phyloP scores from a whole-genome alignment of 1,140 invertebrate species.

The Caenorhabditis latens region DNA sequence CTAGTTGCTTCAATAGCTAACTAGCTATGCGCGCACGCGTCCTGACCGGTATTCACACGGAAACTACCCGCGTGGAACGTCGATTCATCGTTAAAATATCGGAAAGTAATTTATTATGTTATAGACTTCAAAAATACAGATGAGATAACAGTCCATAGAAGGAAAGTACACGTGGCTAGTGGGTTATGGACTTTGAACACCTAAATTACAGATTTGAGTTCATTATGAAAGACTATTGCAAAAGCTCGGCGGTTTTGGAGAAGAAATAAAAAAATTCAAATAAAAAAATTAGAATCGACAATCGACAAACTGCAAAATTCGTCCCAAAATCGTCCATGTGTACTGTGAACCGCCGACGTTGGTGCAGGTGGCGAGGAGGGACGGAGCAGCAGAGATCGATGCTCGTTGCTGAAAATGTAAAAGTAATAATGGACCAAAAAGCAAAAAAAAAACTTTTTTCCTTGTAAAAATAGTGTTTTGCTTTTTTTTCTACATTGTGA shows the following conservation, averaged over 20 bases:
- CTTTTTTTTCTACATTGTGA: too few species aligned
- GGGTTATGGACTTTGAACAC: neutral
- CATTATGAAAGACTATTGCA: conserved; percentile 33
- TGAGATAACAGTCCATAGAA: neutral
- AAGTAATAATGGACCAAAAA: neutral
- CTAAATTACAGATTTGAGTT: neutral
- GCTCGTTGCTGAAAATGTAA: conserved; percentile 73
- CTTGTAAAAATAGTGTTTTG: too few species aligned
- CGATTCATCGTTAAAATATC: too few species aligned
- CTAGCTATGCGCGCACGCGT: too few species aligned
- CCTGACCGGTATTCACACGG: conserved; percentile 35
- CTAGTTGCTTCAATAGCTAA: too few species aligned
- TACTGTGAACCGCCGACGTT: conserved; percentile 77
- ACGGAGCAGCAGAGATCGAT: conserved; percentile 74
- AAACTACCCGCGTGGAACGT: conserved; percentile 44
- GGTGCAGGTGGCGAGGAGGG: conserved; percentile 74
- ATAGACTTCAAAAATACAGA: neutral
- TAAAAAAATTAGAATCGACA: conserved; percentile 72
- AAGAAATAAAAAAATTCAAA: conserved; percentile 11
- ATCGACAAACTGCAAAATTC: conserved; percentile 77
- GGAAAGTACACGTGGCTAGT: neutral
- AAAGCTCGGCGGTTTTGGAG: neutral
- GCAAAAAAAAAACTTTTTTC: neutral
- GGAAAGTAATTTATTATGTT: neutral
- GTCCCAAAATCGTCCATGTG: conserved; percentile 76